Conservation (phyloP, 2,797 vertebrate species). For the Sorex maritimensis region DNA sequence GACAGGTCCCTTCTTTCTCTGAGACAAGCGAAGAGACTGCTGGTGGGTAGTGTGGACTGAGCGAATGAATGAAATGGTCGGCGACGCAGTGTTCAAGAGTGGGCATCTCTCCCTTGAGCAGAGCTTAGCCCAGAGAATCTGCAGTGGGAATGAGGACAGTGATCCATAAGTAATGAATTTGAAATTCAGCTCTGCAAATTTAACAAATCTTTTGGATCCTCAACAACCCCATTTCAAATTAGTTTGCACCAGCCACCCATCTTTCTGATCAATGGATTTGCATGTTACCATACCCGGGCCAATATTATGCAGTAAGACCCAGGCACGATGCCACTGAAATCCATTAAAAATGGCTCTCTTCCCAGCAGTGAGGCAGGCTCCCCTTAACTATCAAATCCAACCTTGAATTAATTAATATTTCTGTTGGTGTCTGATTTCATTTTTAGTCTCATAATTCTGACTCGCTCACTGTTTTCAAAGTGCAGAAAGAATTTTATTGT, state of each 20-base stretch:
- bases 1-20: neutral
- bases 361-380: conserved; percentile 78
- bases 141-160: conserved; percentile 1
- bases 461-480: neutral
- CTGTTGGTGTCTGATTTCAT: conserved; percentile 79
- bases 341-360: conserved; percentile 83
- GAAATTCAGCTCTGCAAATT: conserved; percentile 53
- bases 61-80: neutral
- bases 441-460: conserved; percentile 77
- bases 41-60: neutral
- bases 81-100: neutral
- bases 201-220: conserved; percentile 15
- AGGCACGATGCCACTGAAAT: conserved; percentile 82
- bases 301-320: conserved; percentile 72
- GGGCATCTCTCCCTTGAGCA: neutral
- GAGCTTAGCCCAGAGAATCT: neutral
- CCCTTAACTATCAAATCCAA: conserved; percentile 82
- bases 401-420: conserved; percentile 84
- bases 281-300: conserved; percentile 72
- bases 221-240: conserved; percentile 69
- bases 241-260: conserved; percentile 61
- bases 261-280: conserved; percentile 76
- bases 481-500: too few species aligned
- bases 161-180: conserved; percentile 16
- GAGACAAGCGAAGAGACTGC: conserved; percentile 20